Conservation (phyloP, 2,888 invertebrate species). For the Cacoxenus indagator region DNA sequence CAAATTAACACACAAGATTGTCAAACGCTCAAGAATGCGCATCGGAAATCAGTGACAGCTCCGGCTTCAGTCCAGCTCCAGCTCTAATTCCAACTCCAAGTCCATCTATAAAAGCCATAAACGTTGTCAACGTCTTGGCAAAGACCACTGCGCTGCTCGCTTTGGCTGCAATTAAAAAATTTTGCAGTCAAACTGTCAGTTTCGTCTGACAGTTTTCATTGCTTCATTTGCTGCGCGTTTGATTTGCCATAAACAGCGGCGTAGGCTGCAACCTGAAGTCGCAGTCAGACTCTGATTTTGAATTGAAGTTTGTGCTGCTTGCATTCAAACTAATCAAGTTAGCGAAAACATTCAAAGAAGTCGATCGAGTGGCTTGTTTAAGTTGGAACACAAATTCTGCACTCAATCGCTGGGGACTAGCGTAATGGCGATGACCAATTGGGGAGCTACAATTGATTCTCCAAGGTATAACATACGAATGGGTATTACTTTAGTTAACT, state of each 20-base stretch:
- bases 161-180: constrained; percentile 44
- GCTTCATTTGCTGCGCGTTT: constrained; percentile 45
- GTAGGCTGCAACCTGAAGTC: not conserved
- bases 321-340: no score
- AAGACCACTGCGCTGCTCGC: not conserved
- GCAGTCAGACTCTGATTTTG: not conserved
- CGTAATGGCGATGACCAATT: no score
- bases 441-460: no score
- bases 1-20: constrained; percentile 17
- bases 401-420: no score
- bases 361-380: no score
- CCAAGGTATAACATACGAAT: no score
- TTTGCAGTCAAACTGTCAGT: constrained; percentile 56
- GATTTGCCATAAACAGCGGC: constrained; percentile 10
- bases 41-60: constrained; percentile 14
- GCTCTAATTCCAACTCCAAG: no score
- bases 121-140: not conserved
- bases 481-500: no score
- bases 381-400: no score
- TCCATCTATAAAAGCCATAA: no score
- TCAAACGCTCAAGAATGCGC: constrained; percentile 12
- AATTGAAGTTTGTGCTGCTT: constrained; percentile 2
- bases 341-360: no score
- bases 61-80: not conserved
- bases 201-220: constrained; percentile 48